phyloP scores from a whole-genome alignment of 2,797 vertebrate genomes.

The Sebastes melanostomus region DNA sequence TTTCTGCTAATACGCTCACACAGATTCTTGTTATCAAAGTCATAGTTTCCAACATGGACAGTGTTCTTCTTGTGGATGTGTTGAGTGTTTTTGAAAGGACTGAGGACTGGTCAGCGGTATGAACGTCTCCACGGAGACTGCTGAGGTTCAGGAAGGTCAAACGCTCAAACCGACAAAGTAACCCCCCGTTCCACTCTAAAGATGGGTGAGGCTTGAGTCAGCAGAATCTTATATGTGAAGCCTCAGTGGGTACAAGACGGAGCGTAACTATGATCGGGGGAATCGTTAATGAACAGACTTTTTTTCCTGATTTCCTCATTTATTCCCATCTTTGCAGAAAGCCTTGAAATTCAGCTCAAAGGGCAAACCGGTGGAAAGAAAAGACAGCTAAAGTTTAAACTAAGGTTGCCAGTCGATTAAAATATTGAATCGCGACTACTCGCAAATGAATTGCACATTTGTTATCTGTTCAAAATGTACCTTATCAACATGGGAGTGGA shows the following conservation, averaged over 20 bases:
- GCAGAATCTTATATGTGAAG: slow-evolving; percentile 27
- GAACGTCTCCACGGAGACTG: slow-evolving; percentile 22
- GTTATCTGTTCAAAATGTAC: no score
- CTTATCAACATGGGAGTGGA: no score
- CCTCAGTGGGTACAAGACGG: background rate
- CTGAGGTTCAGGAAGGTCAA: slow-evolving; percentile 41
- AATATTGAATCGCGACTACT: no score
- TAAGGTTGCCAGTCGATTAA: no score
- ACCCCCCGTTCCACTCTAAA: background rate
- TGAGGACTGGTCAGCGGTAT: slow-evolving; percentile 7
- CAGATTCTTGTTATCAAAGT: slow-evolving; percentile 1
- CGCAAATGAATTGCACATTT: no score
- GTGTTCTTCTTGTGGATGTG: background rate
- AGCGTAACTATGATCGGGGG: background rate
- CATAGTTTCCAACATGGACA: background rate
- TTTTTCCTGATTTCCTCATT: background rate
- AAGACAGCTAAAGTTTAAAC: background rate
- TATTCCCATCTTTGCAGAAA: background rate
- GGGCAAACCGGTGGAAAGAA: background rate
- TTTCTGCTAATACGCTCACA: background rate
- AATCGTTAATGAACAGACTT: background rate
- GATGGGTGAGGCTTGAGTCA: slow-evolving; percentile 41
- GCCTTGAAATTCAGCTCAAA: background rate
- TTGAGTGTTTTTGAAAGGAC: slow-evolving; percentile 8
- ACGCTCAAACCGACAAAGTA: slow-evolving; percentile 14